Base-by-base conservation (phyloP, 1,140 invertebrate genomes). In the Drosophila virilis region DNA sequence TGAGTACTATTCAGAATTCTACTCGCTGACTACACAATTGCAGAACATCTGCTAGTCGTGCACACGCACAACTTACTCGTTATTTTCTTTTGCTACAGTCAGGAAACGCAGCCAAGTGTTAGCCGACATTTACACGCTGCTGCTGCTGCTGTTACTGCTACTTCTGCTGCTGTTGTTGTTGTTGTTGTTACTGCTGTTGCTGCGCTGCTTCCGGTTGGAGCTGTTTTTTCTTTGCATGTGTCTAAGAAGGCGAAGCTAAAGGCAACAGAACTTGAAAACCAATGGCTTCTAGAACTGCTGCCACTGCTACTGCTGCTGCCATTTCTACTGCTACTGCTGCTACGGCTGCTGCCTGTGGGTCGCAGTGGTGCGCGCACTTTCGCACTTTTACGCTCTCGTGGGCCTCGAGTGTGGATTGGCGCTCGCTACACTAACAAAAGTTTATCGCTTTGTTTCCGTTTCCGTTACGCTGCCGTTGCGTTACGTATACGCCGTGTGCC, bases 401-500 rank as follows among this genome's bases (percentile, higher is more conserved):
- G 73, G 70, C 67, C 55, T 76, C 55, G 61, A 79, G 77, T 79
- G 77, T 48, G 82, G 71, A 81, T 81, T 85, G 82, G 66, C 66
- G 71, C 52, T 13, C 42, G 57, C 61, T 71, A 74, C 77, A 77
- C 77, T 85, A 89, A 89, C 84, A 84, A 80, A 89, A 89, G 80
- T 89, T 90, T 89, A 89, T 89, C 84, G 84, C 84, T 89, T 77
- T 84, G 71, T 80, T 89, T 89, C 77, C 84, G 80, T 74, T 89
- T 89, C 84, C 84, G 84, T 83, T 78, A 67, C 82, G 72, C 72
- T 74, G 51, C 28, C 72, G 82, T 85, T 78, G 70, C 72, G 82
- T 85, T 78, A 74, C 74, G 70, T 80, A 70, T 69, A 77, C 65
- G 70, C 51, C 46, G 28, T 22, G 52, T 28, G 22, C 22, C 28